These are phyloP conservation scores for Oscheius sp. DNA, from an alignment of 2,888 invertebrate species.

Conservation along the genomic window DNA sequence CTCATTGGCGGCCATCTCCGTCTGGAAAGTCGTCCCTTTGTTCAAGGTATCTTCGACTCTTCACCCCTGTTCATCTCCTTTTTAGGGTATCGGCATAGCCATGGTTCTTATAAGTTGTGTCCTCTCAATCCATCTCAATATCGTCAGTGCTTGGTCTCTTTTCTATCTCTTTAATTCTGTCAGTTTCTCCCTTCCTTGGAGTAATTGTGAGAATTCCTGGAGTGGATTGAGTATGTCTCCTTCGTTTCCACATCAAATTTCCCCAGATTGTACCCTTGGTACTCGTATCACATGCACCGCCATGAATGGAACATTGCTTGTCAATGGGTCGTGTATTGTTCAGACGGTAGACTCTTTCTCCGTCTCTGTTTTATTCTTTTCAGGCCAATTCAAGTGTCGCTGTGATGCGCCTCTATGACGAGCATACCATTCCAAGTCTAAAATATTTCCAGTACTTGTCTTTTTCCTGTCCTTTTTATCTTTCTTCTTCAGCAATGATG, in stretches of 20 bases:
- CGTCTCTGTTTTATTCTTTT: not conserved
- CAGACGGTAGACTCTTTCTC: conserved; percentile 21
- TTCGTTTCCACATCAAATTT: conserved; percentile 9
- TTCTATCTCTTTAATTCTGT: conserved; percentile 81
- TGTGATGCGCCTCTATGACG: conserved; percentile 44
- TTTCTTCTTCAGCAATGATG: conserved; percentile 71
- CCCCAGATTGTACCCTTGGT: conserved; percentile 66
- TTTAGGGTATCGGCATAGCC: conserved; percentile 76
- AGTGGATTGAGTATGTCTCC: conserved; percentile 78
- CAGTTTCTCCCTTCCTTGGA: conserved; percentile 89
- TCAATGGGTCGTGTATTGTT: conserved; percentile 68
- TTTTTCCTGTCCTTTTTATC: not conserved
- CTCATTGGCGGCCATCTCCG: conserved; percentile 81
- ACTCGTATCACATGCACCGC: conserved; percentile 61
- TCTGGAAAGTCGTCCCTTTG: conserved; percentile 85
- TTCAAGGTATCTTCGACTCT: conserved; percentile 76
- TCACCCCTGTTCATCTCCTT: not conserved
- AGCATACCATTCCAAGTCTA: conserved; percentile 75
- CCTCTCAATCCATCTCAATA: conserved; percentile 77
- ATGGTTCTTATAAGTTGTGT: conserved; percentile 77
- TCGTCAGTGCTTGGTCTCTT: conserved; percentile 77
- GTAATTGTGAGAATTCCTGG: conserved; percentile 86
- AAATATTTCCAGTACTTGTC: conserved; percentile 76
- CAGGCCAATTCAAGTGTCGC: conserved; percentile 37
- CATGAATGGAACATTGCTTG: conserved; percentile 67